These are phyloP conservation scores for Cyrtorhinus lividipennis DNA, from an alignment of 1,140 invertebrate genomes.

Conservation along the genomic window DNA sequence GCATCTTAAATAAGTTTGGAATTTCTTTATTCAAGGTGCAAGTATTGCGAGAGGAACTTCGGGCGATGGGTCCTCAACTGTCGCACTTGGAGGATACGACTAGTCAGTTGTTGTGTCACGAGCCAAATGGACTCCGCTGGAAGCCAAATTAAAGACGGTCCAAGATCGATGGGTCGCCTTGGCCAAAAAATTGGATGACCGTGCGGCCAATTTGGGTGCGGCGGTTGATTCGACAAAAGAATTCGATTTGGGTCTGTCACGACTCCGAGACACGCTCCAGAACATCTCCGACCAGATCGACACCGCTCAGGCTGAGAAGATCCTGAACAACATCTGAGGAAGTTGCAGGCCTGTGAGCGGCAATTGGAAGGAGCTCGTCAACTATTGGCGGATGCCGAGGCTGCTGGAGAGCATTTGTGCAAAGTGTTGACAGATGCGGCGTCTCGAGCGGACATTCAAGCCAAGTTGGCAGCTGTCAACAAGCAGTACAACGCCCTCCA, in stretches of 20 bases:
- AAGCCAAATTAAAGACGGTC: conserved; percentile 47
- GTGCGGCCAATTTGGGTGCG: conserved; percentile 64
- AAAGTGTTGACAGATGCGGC: conserved; percentile 74
- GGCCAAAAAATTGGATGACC: conserved; percentile 58
- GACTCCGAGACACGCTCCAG: conserved; percentile 65
- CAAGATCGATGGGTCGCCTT: conserved; percentile 66
- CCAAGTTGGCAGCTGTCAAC: conserved; percentile 67
- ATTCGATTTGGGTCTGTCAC: conserved; percentile 70
- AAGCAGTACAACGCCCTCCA: conserved; percentile 71
- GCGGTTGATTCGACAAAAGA: conserved; percentile 77
- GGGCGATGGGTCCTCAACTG: conserved; percentile 75
- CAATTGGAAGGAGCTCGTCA: conserved; percentile 77
- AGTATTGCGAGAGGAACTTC: conserved; percentile 84
- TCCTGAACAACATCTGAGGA: conserved; percentile 71
- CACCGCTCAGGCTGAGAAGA: conserved; percentile 63
- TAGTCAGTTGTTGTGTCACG: not conserved
- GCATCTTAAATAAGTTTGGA: not conserved
- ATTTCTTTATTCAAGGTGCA: conserved; percentile 41
- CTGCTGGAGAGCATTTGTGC: conserved; percentile 68
- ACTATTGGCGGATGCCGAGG: conserved; percentile 71
- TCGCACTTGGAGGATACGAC: conserved; percentile 54
- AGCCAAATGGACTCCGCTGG: conserved; percentile 30
- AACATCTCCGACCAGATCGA: conserved; percentile 74
- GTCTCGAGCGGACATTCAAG: conserved; percentile 76
- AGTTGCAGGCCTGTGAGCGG: conserved; percentile 41